These are phyloP conservation scores for Turdus rufiventris DNA, from an alignment of 2,113 vertebrate genomes.

Conservation along the genomic window DNA sequence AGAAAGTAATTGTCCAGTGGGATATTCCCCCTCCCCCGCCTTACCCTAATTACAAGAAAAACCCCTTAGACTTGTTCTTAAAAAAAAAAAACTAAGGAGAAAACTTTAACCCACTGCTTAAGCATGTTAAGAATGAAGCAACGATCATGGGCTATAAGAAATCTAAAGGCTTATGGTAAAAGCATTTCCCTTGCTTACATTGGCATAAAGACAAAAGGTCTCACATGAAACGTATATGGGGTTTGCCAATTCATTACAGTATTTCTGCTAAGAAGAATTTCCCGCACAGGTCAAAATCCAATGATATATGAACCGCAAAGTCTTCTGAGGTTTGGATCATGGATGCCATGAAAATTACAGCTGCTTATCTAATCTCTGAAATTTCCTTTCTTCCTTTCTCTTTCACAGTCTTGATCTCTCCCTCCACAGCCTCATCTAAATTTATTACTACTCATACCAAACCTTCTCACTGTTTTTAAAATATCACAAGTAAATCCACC, in stretches of 20 bases:
- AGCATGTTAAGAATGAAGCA: neutral
- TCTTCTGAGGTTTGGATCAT: constrained; percentile 29
- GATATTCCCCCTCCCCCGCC: neutral
- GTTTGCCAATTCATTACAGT: constrained; percentile 26
- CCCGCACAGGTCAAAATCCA: constrained; percentile 4
- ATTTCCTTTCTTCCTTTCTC: neutral
- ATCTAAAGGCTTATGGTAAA: constrained; percentile 23
- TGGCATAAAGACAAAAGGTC: constrained; percentile 42
- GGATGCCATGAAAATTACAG: neutral
- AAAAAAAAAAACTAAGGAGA: neutral
- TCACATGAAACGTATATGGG: neutral
- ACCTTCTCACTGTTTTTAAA: neutral
- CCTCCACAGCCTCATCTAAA: neutral
- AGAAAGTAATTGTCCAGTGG: neutral
- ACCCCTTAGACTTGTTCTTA: neutral
- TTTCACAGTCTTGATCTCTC: neutral
- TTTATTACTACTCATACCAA: neutral
- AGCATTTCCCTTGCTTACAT: constrained; percentile 27
- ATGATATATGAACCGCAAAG: neutral
- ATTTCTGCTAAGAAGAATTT: constrained; percentile 26
- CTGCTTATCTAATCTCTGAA: constrained; percentile 41
- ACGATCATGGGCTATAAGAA: neutral
- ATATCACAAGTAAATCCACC: neutral
- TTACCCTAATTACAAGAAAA: neutral
- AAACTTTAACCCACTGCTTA: neutral